Base-by-base conservation (phyloP, 2,797 vertebrate species). In the Orestias chungarensis region DNA sequence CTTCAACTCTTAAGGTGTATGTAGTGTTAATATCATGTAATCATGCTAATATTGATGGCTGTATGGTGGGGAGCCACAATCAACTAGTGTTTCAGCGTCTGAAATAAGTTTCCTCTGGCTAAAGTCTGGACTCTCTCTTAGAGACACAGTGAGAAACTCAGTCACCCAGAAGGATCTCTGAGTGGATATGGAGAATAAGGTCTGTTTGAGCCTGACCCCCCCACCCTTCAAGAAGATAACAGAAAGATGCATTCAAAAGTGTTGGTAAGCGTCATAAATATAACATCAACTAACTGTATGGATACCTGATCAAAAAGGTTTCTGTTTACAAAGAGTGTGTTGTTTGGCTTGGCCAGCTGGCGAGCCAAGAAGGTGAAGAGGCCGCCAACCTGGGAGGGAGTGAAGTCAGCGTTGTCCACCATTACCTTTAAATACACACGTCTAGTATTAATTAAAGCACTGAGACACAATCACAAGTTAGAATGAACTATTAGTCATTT, bases 391-490 rank as follows among this genome's bases (percentile, higher is more conserved):
- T 99, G 97, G 1, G 97, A 99, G 0, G 97, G 98, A 47, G 97
- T 98, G 68, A 99, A 99, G 88, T 98, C 97, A 4, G 97, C 95
- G 88, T 98, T 98, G 88, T 99, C 97, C 85, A 99, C 97, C 97
- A 99, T 99, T 25, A 99, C 96, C 98, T 99, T 50, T 15, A 74
- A 35, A 29, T 3, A 47, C 17, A 62, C 0, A 1, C 7, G 43
- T 35, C 1, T 12, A 15, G 7, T 62, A 15, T 40, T 25, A 1
- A 62, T 62, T 40, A 40, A 25, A 6, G 57, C 33, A n/a, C 57
- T 23, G 15, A 40, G 7, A 6, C 3, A 6, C 3, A 61, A n/a
- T 35, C 18, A n/a, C 38, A n/a, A 62, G 25, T 2, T 6, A 12
- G 15, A 62, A 62, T 40, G 6, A 40, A 14, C 40, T 20, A 62